phyloP scores from a whole-genome alignment of 2,113 vertebrate species.

The Circaetus gallicus region DNA sequence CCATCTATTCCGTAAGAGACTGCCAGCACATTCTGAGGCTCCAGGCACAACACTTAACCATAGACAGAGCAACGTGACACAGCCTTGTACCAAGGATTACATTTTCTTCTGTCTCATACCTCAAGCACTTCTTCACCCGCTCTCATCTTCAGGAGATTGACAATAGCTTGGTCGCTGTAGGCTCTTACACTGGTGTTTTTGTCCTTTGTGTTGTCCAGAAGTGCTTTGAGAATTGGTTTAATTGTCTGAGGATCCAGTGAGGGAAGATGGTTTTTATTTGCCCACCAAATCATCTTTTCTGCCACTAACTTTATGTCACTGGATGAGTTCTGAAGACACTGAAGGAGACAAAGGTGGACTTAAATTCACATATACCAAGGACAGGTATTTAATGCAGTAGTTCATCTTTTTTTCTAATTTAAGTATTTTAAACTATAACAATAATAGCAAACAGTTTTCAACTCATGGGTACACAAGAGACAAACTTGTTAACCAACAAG shows the following conservation, averaged over 20 bases:
- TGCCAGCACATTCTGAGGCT: neutral
- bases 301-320: conserved; percentile 94
- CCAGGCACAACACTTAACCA: neutral
- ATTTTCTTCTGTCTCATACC: conserved; percentile 67
- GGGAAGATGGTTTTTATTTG: conserved; percentile 83
- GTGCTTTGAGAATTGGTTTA: conserved; percentile 92
- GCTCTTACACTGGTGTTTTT: conserved; percentile 95
- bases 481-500: neutral
- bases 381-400: neutral
- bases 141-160: conserved; percentile 90
- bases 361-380: neutral
- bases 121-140: conserved; percentile 86
- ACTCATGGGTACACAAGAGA: neutral
- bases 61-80: neutral
- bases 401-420: neutral
- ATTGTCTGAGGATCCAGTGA: conserved; percentile 81
- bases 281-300: conserved; percentile 97
- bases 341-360: neutral
- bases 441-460: neutral
- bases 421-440: neutral
- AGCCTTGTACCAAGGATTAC: neutral
- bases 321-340: conserved; percentile 97
- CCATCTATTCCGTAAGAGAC: neutral
- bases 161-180: conserved; percentile 93
- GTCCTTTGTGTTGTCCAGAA: conserved; percentile 98